Conservation (phyloP, 1,140 invertebrate species). For the Hermatobates lingyangjiaoensis region DNA sequence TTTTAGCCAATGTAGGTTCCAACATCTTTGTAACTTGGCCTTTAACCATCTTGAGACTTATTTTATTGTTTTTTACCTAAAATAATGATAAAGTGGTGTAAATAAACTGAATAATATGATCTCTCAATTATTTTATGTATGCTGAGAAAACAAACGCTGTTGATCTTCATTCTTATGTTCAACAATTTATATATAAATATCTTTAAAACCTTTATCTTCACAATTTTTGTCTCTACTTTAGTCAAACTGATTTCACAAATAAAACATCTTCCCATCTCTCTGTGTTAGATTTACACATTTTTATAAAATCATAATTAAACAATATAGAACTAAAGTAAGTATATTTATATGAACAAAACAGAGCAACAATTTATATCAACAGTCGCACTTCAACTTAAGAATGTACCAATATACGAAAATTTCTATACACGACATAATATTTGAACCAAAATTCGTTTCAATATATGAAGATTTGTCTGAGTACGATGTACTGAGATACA, state of each 20-base stretch:
- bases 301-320: no score
- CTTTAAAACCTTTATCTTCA: neutral
- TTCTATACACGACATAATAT: no score
- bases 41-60: constrained; percentile 7
- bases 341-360: no score
- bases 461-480: no score
- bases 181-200: neutral
- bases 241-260: neutral
- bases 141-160: neutral
- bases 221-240: neutral
- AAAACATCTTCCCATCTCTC: no score
- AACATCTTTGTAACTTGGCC: constrained; percentile 16
- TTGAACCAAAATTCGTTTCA: no score
- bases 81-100: neutral
- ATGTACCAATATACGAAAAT: no score
- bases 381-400: no score
- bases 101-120: neutral
- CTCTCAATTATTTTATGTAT: neutral
- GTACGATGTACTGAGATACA: no score
- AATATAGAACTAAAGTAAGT: no score
- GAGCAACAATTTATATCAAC: no score
- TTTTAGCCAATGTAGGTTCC: constrained; percentile 9
- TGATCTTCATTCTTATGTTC: neutral
- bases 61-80: constrained; percentile 16
- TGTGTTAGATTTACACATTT: no score